Evolutionary conservation across 2,113 vertebrate genomes (phyloP).

Genomic region (Nansenia antarctica): DNA sequence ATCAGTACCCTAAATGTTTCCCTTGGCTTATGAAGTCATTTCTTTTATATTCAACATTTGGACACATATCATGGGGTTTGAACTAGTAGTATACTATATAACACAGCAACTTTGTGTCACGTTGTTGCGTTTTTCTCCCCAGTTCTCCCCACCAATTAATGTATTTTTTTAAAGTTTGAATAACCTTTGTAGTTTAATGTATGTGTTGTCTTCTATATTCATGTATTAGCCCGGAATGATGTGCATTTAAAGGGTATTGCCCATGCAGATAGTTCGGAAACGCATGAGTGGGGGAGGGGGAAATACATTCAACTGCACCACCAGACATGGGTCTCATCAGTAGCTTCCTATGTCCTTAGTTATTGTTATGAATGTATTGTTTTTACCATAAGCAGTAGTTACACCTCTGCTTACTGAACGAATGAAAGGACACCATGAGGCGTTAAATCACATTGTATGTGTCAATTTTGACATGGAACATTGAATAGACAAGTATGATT

Average conservation of each 20-base stretch:
- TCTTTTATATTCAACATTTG: not conserved
- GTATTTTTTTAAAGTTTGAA: not conserved
- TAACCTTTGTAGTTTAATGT: not conserved
- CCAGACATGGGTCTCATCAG: constrained; percentile 29
- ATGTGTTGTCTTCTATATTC: not conserved
- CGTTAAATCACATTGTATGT: no score
- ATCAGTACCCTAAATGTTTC: no score
- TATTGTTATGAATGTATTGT: constrained; percentile 47
- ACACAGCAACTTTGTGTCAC: not conserved
- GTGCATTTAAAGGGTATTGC: constrained; percentile 18
- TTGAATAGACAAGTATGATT: no score
- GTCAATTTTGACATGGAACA: no score
- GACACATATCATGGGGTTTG: not conserved
- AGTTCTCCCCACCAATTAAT: not conserved
- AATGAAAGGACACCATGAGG: no score
- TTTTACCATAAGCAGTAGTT: not conserved
- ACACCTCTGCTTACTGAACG: not conserved
- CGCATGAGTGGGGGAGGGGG: constrained; percentile 59
- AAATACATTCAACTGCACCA: constrained; percentile 48
- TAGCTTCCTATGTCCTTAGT: constrained; percentile 34
- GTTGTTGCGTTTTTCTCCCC: not conserved
- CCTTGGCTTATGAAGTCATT: not conserved
- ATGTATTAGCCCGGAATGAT: not conserved
- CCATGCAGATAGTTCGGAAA: constrained; percentile 38
- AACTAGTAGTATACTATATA: not conserved